phyloP scores from a whole-genome alignment of 2,888 invertebrate species.

The Rhagonycha lutea region DNA sequence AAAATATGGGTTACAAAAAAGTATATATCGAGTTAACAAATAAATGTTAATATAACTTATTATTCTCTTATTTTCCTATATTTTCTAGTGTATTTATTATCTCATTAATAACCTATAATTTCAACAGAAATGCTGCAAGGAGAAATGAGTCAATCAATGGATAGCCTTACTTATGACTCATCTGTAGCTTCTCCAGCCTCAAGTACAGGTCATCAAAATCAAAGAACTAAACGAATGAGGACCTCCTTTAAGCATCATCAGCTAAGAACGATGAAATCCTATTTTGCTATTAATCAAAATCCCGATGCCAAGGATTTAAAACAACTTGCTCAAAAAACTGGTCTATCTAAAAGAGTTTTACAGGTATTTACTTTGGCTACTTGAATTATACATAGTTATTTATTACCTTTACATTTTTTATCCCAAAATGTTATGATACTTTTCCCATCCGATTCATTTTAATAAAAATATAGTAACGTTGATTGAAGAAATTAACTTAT shows the following conservation, averaged over 20 bases:
- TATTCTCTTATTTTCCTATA: not conserved
- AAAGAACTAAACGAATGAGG: constrained; percentile 92
- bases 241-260: constrained; percentile 99
- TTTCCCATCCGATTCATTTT: not conserved
- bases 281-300: constrained; percentile 98
- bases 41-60: too few species aligned
- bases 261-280: constrained; percentile 97
- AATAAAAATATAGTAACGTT: too few species aligned
- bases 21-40: too few species aligned
- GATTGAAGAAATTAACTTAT: too few species aligned
- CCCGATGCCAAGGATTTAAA: constrained; percentile 99
- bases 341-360: constrained; percentile 93
- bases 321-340: constrained; percentile 97
- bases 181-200: constrained; percentile 74
- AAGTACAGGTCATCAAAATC: constrained; percentile 60
- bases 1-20: too few species aligned
- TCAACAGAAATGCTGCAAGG: constrained; percentile 74
- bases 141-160: constrained; percentile 77
- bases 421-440: not conserved
- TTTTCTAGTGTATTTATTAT: not conserved
- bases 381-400: not conserved
- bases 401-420: not conserved
- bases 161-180: constrained; percentile 75
- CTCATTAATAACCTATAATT: constrained; percentile 27
- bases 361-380: constrained; percentile 68